Conservation (phyloP, 2,797 vertebrate species). For the Molossus alvarezi region DNA sequence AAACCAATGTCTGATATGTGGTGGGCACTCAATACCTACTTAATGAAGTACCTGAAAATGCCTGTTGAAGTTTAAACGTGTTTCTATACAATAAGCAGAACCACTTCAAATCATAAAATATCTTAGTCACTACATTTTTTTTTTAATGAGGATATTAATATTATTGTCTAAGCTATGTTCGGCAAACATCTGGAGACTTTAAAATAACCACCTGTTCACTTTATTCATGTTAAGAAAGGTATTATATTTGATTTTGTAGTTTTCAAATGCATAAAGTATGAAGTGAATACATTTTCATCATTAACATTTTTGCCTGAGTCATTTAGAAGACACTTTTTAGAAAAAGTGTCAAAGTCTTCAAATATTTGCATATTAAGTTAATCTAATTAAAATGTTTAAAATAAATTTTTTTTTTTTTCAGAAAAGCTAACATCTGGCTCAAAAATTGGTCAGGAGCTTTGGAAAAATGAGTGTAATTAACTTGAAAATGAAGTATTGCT, state of each 20-base stretch:
- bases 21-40: neutral
- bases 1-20: neutral
- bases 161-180: neutral
- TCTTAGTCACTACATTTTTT: neutral
- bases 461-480: neutral
- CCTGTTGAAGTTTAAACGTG: neutral
- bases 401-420: conserved; percentile 17
- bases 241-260: neutral
- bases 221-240: neutral
- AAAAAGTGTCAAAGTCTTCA: neutral
- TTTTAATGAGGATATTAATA: neutral
- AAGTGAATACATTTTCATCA: neutral
- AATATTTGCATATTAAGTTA: conserved; percentile 51
- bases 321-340: conserved; percentile 24
- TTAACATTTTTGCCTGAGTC: conserved; percentile 51
- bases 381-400: conserved; percentile 56
- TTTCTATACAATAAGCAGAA: conserved; percentile 2
- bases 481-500: neutral
- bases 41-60: conserved; percentile 15
- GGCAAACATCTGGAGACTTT: neutral
- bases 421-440: neutral
- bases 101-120: conserved; percentile 44
- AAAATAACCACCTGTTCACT: neutral
- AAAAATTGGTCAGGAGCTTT: neutral
- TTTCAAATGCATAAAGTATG: neutral